phyloP scores from a whole-genome alignment of 1,140 invertebrate species.

The Popillia japonica region DNA sequence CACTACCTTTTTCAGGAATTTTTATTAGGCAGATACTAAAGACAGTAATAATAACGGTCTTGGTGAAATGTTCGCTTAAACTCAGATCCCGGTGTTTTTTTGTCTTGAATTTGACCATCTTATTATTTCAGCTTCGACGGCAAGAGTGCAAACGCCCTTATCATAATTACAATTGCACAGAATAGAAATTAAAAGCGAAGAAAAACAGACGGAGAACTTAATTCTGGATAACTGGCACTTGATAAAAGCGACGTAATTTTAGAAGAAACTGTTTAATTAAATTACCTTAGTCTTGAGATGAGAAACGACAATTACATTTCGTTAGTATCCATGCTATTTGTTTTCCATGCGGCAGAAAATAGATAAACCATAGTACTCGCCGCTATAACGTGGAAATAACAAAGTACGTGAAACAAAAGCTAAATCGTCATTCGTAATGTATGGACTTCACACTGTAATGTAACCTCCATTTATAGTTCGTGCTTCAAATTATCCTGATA shows the following conservation, averaged over 20 bases:
- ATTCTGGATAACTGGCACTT: constrained; percentile 27
- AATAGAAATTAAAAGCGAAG: constrained; percentile 25
- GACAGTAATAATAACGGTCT: background rate
- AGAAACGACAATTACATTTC: constrained; percentile 26
- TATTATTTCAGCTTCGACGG: background rate
- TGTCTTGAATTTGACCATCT: background rate
- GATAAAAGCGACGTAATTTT: constrained; percentile 20
- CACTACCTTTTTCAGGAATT: background rate
- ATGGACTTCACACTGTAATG: too few relatives aligned
- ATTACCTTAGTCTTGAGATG: constrained; percentile 16
- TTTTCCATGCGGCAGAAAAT: background rate
- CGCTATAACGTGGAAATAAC: too few relatives aligned
- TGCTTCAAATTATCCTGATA: too few relatives aligned
- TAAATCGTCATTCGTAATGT: too few relatives aligned
- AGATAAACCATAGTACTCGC: too few relatives aligned
- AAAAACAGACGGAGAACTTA: constrained; percentile 30
- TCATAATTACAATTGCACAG: constrained; percentile 21
- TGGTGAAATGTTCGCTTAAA: background rate
- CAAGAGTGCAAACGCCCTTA: background rate
- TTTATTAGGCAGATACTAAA: background rate
- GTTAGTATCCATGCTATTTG: constrained; percentile 5
- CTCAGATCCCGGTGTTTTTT: background rate
- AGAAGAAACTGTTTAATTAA: constrained; percentile 30
- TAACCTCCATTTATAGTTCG: too few relatives aligned
- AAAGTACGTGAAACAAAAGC: too few relatives aligned